phyloP scores from a whole-genome alignment of 2,797 vertebrate species.

The Orestias chungarensis region DNA sequence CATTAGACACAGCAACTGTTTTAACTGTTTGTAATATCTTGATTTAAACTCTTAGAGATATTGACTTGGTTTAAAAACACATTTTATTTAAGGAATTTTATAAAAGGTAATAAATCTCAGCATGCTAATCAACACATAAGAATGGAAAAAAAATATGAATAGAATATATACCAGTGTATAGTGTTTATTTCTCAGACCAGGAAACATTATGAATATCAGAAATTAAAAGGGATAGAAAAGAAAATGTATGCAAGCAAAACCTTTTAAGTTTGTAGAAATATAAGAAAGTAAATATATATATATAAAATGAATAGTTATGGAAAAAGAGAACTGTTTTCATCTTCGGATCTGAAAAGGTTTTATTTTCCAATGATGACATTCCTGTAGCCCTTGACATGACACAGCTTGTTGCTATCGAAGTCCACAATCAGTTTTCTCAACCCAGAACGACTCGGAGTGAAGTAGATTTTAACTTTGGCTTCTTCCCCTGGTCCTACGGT shows the following conservation, averaged over 20 bases:
- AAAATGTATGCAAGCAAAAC: neutral
- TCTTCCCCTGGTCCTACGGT: slow-evolving; percentile 81
- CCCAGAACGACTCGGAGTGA: slow-evolving; percentile 82
- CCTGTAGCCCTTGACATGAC: slow-evolving; percentile 88
- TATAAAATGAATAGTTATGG: neutral
- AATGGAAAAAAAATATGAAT: slow-evolving; percentile 1
- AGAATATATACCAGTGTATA: slow-evolving; percentile 11
- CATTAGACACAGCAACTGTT: neutral
- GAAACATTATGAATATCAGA: neutral
- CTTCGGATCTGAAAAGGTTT: neutral
- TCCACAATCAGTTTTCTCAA: slow-evolving; percentile 89
- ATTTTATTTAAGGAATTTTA: slow-evolving; percentile 10
- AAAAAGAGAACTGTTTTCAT: neutral
- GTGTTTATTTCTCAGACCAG: neutral
- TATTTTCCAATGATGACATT: slow-evolving; percentile 88
- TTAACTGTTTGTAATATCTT: neutral
- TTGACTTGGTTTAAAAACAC: neutral
- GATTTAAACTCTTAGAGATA: neutral
- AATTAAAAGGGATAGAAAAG: neutral
- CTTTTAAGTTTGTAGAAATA: neutral
- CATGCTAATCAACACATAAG: slow-evolving; percentile 4
- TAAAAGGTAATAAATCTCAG: slow-evolving; percentile 24
- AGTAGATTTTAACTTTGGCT: slow-evolving; percentile 84
- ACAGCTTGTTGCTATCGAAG: slow-evolving; percentile 88
- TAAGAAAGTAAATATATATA: neutral